These are phyloP conservation scores for Odontothrips loti DNA, from an alignment of 2,888 invertebrate genomes.

Conservation along the genomic window DNA sequence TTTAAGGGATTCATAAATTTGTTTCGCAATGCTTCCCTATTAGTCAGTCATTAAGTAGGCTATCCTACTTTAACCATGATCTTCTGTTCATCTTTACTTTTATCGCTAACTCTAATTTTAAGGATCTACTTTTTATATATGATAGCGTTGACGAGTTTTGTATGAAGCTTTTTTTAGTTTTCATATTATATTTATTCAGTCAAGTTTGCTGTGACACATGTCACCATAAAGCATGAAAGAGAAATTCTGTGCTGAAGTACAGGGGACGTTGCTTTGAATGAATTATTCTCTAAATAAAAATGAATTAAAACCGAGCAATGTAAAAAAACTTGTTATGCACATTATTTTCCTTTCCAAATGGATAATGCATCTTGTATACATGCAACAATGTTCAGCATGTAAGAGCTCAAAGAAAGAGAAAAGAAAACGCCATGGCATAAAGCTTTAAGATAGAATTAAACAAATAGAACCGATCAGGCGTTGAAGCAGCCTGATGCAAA, in stretches of 20 bases:
- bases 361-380: neutral
- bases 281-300: neutral
- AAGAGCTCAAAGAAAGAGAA: neutral
- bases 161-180: constrained; percentile 6
- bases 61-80: neutral
- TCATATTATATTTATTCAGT: constrained; percentile 19
- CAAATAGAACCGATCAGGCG: too few species aligned
- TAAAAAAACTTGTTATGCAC: neutral
- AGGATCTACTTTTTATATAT: constrained; percentile 13
- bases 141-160: constrained; percentile 17
- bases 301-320: neutral
- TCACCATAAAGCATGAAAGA: neutral
- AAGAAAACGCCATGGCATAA: neutral
- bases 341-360: neutral
- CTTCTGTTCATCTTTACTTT: neutral
- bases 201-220: neutral
- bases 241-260: neutral
- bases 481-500: too few species aligned
- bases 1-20: neutral
- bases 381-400: neutral
- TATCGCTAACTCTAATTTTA: neutral
- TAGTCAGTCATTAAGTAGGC: constrained; percentile 16
- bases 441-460: neutral
- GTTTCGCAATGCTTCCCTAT: constrained; percentile 2
- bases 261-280: neutral